Percentiles rank a stretch among this genome's conserved stretches.
Evolutionary conservation across 2,888 invertebrate genomes (phyloP).

Genomic region (Argyra leucocephala): DNA sequence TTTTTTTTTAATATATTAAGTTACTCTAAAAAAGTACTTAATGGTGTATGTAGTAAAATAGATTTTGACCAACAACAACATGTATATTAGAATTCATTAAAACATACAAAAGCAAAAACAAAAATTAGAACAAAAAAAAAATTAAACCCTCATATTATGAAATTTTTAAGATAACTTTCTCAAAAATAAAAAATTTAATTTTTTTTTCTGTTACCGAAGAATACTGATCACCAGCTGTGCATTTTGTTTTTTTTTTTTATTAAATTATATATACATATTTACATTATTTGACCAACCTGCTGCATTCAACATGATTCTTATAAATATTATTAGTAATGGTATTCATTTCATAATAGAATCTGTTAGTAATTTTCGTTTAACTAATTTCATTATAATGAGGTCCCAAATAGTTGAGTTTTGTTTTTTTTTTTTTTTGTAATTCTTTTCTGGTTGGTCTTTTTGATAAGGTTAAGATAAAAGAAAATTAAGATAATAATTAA

Average conservation of each 20-base stretch:
- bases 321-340: background rate
- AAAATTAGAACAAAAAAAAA: background rate
- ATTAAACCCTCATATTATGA: background rate
- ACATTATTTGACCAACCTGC: background rate
- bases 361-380: background rate
- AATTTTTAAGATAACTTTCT: background rate
- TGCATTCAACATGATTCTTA: background rate
- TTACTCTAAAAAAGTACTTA: no score
- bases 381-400: background rate
- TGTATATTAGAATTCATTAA: no score
- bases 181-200: background rate
- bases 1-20: no score
- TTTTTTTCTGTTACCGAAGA: no score
- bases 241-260: background rate
- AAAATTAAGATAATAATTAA: no score
- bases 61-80: no score
- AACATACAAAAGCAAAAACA: no score
- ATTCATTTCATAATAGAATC: background rate
- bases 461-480: no score
- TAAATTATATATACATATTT: no score
- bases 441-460: no score
- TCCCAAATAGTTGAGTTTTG: background rate
- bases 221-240: slow-evolving; percentile 1
- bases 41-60: no score
- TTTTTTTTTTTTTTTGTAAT: no score